These are phyloP conservation scores for Oostethus manadensis DNA, from an alignment of 2,113 vertebrate species.

Conservation along the genomic window DNA sequence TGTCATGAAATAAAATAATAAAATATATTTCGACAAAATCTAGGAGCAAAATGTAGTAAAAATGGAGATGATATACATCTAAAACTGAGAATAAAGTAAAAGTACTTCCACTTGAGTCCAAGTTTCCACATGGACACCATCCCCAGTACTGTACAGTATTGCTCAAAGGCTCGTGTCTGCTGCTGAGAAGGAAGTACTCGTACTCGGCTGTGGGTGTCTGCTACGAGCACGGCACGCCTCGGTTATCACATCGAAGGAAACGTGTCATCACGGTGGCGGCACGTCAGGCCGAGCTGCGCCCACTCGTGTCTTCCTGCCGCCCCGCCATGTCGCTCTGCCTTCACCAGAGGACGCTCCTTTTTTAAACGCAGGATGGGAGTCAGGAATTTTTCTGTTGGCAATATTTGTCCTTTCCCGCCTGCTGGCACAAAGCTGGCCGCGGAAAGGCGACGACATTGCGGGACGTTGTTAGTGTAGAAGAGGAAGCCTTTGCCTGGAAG, in stretches of 20 bases:
- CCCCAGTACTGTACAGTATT: background rate
- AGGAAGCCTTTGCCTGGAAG: background rate
- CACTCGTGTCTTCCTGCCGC: slow-evolving; percentile 11
- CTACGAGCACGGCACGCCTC: slow-evolving; percentile 28
- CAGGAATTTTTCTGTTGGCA: slow-evolving; percentile 33
- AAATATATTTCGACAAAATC: no score
- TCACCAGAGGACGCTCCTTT: slow-evolving; percentile 29
- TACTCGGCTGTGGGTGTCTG: slow-evolving; percentile 37
- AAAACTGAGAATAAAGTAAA: no score
- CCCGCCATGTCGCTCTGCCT: slow-evolving; percentile 20
- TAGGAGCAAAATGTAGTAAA: no score
- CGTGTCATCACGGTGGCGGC: slow-evolving; percentile 46
- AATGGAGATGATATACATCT: no score
- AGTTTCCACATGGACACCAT: no score
- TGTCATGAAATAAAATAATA: no score
- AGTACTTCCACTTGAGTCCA: no score
- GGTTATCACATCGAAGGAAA: slow-evolving; percentile 49
- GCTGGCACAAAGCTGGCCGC: slow-evolving; percentile 33
- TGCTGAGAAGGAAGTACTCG: no score
- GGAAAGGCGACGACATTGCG: slow-evolving; percentile 9
- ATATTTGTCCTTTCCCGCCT: slow-evolving; percentile 9
- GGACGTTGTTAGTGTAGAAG: slow-evolving; percentile 6
- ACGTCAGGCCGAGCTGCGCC: slow-evolving; percentile 22
- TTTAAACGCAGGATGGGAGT: slow-evolving; percentile 51
- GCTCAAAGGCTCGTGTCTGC: background rate